Evolutionary conservation across 1,140 invertebrate species (phyloP), one percentile per base, ranked within the genome.

Genomic region (Cyphomyrmex costatus): DNA sequence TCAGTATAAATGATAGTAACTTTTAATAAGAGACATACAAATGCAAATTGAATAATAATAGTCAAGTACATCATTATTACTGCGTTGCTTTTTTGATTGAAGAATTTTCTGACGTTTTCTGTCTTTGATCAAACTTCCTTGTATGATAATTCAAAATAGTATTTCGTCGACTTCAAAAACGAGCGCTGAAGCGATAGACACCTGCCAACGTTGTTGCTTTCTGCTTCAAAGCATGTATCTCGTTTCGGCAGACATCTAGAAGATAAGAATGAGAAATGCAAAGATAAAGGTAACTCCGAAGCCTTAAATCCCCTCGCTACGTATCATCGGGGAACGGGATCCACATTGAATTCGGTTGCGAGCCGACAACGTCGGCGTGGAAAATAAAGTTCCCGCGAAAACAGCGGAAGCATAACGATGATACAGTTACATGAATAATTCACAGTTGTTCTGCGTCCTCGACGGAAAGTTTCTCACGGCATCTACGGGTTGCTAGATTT

Each of bases 361-460:
- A 91, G 88, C 88, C 86, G 88, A 60, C 80, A 49, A 73, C 90
- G 88, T 79, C 70, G 86, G 85, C 86, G 77, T 74, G 86, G 71
- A 36, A 76, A 89, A 88, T 91, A 82, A 88, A 84, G 88, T 92
- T 92, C 87, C 89, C 84, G 78, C 79, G 88, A 60, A 53, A 86
- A 89, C 78, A 86, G 87, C 86, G 89, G 88, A 78, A 88, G 89
- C 78, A 92, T 92, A 91, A 92, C 89, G 92, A 93, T 93, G 93
- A 93, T 92, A 88, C 92, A 90, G 86, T 77, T 71, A 79, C 90
- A 92, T 94, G 92, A 94, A 94, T 94, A 91, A 93, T 94, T 93
- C 91, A 92, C 83, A 46, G 73, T 89, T 89, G 92, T 90, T 91
- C 91, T 77, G 53, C 12, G 49, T 85, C 63, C 49, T 73, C 61